A percentile compares a stretch with the other conserved stretches of the same genome.
Conservation (phyloP, 2,113 vertebrate genomes). For the Cricetomys ansorgei region DNA sequence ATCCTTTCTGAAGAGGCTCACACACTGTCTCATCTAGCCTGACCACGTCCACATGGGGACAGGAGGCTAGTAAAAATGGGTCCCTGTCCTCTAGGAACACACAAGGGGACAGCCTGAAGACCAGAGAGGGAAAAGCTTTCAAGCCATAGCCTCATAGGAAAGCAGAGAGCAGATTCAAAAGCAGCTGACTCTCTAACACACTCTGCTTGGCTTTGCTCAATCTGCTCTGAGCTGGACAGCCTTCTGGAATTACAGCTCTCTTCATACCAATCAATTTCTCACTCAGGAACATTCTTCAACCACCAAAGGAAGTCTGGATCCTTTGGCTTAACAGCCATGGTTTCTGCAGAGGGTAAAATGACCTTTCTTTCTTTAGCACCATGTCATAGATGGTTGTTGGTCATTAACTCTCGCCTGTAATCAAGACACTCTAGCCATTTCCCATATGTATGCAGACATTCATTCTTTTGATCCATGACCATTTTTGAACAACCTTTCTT, state of each 20-base stretch:
- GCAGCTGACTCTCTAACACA: background rate
- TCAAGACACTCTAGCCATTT: background rate
- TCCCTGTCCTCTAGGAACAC: background rate
- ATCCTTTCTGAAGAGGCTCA: background rate
- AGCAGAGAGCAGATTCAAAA: background rate
- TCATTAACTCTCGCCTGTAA: background rate
- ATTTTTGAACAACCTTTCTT: background rate
- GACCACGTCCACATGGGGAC: background rate
- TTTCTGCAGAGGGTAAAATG: background rate
- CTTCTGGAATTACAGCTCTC: constrained; percentile 10
- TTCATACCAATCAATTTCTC: background rate
- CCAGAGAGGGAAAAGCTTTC: background rate
- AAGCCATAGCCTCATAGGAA: background rate
- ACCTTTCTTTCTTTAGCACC: background rate
- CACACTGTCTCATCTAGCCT: background rate
- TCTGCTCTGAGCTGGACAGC: background rate
- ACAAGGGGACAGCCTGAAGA: background rate
- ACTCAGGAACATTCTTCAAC: background rate
- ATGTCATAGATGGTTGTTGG: background rate
- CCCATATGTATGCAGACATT: background rate
- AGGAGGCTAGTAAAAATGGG: background rate
- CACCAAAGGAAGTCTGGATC: background rate
- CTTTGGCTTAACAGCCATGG: background rate
- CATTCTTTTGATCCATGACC: background rate
- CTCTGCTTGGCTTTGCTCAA: background rate